Conservation (phyloP, 1,140 invertebrate genomes). For the Aphidius gifuensis region DNA sequence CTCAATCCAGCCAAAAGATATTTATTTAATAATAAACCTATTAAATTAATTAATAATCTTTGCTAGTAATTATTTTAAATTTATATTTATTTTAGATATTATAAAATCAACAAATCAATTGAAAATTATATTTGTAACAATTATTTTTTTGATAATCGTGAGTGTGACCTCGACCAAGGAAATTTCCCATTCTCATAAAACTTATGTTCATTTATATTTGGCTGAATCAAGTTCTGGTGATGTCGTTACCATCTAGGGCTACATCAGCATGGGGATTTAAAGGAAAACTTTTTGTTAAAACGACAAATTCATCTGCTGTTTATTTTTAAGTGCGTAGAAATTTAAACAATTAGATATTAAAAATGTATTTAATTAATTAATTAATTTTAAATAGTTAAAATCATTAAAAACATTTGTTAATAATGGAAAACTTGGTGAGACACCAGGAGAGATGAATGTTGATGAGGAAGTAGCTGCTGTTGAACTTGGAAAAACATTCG, state of each 20-base stretch:
- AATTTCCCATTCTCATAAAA: conserved; percentile 43
- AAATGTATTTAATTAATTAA: background rate
- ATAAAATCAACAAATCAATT: background rate
- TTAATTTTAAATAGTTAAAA: conserved; percentile 32
- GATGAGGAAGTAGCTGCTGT: conserved; percentile 30
- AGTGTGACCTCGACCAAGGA: too few species aligned
- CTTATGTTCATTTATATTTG: conserved; percentile 47
- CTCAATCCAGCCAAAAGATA: conserved; percentile 76
- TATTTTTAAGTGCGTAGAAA: conserved; percentile 39
- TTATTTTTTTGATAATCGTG: too few species aligned
- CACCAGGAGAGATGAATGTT: conserved; percentile 26
- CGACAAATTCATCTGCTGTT: conserved; percentile 30
- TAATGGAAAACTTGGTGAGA: conserved; percentile 40
- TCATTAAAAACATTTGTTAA: conserved; percentile 39
- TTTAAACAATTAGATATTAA: conserved; percentile 1
- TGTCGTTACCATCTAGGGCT: conserved; percentile 43
- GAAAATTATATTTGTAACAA: too few species aligned
- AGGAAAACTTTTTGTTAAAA: conserved; percentile 41
- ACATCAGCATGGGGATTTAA: conserved; percentile 47
- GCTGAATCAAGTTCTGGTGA: conserved; percentile 43
- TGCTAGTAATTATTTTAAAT: too few species aligned
- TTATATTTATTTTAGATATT: background rate
- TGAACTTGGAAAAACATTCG: conserved; percentile 47
- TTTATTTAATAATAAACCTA: conserved; percentile 76
- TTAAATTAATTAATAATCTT: too few species aligned